Evolutionary conservation across 2,113 vertebrate species (phyloP).

Genomic region (Dasyprocta punctata): DNA sequence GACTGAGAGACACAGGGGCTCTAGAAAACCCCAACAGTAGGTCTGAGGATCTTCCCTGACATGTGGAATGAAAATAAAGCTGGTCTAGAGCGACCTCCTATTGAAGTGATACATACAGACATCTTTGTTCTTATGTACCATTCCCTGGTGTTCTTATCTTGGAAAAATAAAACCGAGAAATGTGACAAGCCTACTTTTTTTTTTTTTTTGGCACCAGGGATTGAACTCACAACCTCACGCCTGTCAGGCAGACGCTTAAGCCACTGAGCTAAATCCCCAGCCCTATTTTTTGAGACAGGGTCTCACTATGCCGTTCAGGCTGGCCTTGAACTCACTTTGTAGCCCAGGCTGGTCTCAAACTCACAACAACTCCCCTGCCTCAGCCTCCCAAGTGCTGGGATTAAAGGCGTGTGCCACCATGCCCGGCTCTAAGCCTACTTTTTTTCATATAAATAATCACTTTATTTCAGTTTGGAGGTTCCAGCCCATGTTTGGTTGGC

Average conservation of each 20-base stretch:
- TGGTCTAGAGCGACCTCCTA: neutral
- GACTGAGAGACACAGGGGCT: neutral
- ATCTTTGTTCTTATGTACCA: neutral
- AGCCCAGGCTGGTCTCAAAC: too few relatives aligned
- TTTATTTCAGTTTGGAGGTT: neutral
- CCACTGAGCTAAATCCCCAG: too few relatives aligned
- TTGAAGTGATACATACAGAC: neutral
- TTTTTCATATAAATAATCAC: neutral
- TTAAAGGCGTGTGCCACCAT: too few relatives aligned
- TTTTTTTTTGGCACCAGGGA: too few relatives aligned
- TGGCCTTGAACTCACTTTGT: too few relatives aligned
- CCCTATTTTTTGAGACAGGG: too few relatives aligned
- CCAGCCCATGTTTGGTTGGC: neutral
- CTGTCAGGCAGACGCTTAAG: too few relatives aligned
- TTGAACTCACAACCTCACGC: too few relatives aligned
- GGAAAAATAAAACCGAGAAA: conserved; percentile 8
- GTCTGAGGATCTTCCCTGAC: neutral
- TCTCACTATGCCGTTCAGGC: too few relatives aligned
- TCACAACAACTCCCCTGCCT: too few relatives aligned
- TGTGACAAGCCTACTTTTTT: neutral
- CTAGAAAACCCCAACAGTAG: neutral
- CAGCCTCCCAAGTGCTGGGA: too few relatives aligned
- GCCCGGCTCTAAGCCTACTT: too few relatives aligned
- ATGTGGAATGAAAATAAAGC: neutral
- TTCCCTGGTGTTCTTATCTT: neutral